Evolutionary conservation across 2,113 vertebrate species (phyloP).

Genomic region (Psittacara wagleri): DNA sequence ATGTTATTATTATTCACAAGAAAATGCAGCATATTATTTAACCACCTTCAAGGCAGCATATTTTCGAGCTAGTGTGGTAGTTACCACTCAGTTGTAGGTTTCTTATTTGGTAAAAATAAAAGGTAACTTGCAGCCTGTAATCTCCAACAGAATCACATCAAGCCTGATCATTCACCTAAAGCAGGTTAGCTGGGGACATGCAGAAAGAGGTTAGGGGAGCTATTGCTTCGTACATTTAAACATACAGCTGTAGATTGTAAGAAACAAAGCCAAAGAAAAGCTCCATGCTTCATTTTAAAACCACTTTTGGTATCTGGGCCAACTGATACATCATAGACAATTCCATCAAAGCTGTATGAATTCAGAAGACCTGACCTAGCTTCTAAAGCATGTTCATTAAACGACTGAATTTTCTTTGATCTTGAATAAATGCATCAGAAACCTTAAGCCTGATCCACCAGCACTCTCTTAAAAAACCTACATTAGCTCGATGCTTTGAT

Average conservation of each 20-base stretch:
- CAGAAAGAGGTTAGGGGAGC: not conserved
- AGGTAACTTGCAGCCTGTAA: not conserved
- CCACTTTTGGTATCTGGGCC: not conserved
- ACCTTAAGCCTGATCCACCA: not conserved
- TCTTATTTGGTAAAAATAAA: not conserved
- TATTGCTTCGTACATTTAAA: not conserved
- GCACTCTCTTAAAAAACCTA: not conserved
- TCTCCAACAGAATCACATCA: slow-evolving; percentile 8
- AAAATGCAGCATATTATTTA: not conserved
- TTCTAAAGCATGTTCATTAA: not conserved
- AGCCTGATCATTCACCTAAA: not conserved
- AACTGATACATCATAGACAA: not conserved
- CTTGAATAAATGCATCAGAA: not conserved
- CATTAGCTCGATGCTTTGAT: not conserved
- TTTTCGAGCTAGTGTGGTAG: not conserved
- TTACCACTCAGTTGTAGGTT: not conserved
- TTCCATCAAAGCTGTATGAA: not conserved
- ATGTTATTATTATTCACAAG: not conserved
- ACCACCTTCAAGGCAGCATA: not conserved
- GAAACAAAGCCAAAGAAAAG: not conserved
- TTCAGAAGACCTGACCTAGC: not conserved
- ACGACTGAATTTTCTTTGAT: slow-evolving; percentile 27
- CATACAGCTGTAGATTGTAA: not conserved
- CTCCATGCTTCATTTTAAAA: not conserved
- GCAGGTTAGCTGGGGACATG: not conserved